phyloP scores from a whole-genome alignment of 1,140 invertebrate genomes.

The Hylyphantes graminicola region DNA sequence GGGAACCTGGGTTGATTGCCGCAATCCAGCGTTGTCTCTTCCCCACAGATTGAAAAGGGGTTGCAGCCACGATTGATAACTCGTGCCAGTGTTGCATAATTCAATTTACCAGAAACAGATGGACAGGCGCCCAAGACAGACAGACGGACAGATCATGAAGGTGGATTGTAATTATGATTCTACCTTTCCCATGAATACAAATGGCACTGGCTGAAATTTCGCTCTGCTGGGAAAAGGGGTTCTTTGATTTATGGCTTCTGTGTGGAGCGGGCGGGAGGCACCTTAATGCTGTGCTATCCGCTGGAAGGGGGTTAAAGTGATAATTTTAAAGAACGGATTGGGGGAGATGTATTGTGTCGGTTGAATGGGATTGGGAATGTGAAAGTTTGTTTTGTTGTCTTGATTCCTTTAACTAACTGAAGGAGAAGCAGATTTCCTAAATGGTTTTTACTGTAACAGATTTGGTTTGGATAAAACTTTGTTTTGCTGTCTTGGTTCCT shows the following conservation, averaged over 20 bases:
- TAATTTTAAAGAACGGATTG: conserved; percentile 41
- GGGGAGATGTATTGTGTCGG: not conserved
- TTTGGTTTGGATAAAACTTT: too few species aligned
- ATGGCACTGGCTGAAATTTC: conserved; percentile 51
- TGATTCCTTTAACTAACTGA: too few species aligned
- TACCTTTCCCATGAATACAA: conserved; percentile 60
- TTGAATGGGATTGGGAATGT: too few species aligned
- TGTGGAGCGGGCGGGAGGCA: too few species aligned
- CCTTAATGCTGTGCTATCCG: not conserved
- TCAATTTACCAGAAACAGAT: conserved; percentile 53
- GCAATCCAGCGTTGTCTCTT: conserved; percentile 26
- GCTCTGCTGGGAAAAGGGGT: conserved; percentile 7
- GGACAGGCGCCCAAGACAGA: conserved; percentile 46
- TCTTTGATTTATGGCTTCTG: conserved; percentile 55
- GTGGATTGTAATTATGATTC: conserved; percentile 58
- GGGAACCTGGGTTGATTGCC: conserved; percentile 37
- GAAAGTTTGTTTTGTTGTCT: too few species aligned
- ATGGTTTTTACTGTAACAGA: too few species aligned
- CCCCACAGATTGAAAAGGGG: conserved; percentile 59
- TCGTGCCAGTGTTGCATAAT: conserved; percentile 57
- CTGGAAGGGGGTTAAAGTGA: conserved; percentile 30
- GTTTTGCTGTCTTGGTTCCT: too few species aligned
- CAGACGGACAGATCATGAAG: conserved; percentile 56
- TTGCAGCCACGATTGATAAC: conserved; percentile 44
- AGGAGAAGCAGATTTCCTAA: too few species aligned